Evolutionary conservation across 2,113 vertebrate genomes (phyloP).

Genomic region (Orientallactaga bullata): DNA sequence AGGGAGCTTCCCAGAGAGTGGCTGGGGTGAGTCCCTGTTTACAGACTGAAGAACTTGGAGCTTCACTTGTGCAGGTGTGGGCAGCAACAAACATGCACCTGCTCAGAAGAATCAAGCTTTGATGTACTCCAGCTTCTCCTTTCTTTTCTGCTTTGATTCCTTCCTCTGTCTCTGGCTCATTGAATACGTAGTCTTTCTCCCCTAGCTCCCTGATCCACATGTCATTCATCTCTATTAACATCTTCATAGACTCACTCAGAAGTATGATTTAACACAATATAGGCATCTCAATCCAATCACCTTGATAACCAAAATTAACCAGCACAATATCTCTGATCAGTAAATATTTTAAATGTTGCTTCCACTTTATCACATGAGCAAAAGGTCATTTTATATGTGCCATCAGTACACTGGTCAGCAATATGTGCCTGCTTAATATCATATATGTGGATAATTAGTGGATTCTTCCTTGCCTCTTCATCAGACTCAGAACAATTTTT

Average conservation of each 20-base stretch:
- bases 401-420: not conserved
- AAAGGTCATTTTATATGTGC: not conserved
- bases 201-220: not conserved
- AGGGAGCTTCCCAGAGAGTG: not conserved
- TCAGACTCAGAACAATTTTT: conserved; percentile 28
- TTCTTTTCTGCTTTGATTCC: not conserved
- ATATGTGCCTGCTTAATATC: not conserved
- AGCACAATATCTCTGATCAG: not conserved
- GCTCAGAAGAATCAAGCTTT: too few species aligned
- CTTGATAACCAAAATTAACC: not conserved
- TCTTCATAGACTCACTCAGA: not conserved
- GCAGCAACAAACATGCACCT: not conserved
- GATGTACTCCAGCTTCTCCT: accelerated
- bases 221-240: not conserved
- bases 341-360: not conserved
- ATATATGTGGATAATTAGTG: not conserved
- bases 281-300: not conserved
- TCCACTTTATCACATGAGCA: not conserved
- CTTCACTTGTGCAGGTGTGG: not conserved
- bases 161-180: too few species aligned
- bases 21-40: not conserved
- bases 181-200: not conserved
- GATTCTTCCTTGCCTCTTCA: not conserved
- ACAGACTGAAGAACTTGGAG: not conserved
- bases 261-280: not conserved